phyloP scores from a whole-genome alignment of 2,888 invertebrate species.

The Matsumyia berberina region DNA sequence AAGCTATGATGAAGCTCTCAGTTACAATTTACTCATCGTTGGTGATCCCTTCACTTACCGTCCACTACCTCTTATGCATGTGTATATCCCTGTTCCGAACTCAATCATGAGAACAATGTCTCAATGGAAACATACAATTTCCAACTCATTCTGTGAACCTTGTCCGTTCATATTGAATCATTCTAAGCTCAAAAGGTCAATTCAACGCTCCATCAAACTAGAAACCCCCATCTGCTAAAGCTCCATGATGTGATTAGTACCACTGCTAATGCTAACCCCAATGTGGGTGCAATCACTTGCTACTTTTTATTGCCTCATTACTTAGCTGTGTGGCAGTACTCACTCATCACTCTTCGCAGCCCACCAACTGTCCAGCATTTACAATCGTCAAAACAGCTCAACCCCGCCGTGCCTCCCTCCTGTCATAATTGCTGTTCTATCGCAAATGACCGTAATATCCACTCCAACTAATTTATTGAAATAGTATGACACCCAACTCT shows the following conservation, averaged over 20 bases:
- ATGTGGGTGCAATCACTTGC: conserved; percentile 56
- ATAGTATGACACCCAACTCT: conserved; percentile 72
- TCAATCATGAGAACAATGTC: no score
- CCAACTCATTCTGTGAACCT: conserved; percentile 3
- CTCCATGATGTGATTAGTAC: neutral
- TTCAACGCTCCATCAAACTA: conserved; percentile 5
- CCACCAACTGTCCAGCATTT: conserved; percentile 49
- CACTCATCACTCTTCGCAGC: conserved; percentile 52
- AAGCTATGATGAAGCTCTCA: no score
- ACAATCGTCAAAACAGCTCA: neutral
- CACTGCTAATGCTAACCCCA: conserved; percentile 3
- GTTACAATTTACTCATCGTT: no score
- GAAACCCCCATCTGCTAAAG: neutral
- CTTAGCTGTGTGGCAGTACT: conserved; percentile 13
- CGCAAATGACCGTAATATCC: conserved; percentile 59
- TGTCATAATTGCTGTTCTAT: neutral
- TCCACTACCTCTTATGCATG: no score
- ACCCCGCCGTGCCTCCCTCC: neutral
- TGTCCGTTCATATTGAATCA: no score
- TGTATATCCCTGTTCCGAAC: no score
- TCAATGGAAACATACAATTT: neutral
- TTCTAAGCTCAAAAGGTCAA: neutral
- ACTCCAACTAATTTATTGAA: conserved; percentile 69
- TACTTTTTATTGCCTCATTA: conserved; percentile 51
- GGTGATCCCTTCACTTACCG: no score